A percentile compares a stretch with the other conserved stretches of the same genome.
phyloP scores from a whole-genome alignment of 2,888 invertebrate species.

The Brachyptera risi region DNA sequence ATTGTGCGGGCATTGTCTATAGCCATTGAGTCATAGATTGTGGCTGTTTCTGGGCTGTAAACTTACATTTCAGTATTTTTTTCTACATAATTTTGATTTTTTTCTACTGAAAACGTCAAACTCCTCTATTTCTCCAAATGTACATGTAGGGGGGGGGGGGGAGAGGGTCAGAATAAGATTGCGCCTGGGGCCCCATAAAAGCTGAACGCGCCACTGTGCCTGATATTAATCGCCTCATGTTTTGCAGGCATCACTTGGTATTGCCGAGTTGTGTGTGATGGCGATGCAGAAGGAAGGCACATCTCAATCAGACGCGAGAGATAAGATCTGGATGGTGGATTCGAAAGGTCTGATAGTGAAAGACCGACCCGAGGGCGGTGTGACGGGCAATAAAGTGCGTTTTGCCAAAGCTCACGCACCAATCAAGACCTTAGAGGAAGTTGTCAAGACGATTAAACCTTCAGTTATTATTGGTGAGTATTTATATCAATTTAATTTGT shows the following conservation, averaged over 20 bases:
- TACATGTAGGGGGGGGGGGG: too few relatives aligned
- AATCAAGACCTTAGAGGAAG: conserved; percentile 72
- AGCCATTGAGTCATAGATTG: too few relatives aligned
- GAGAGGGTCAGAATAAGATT: too few relatives aligned
- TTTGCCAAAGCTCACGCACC: conserved; percentile 78
- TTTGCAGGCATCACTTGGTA: conserved; percentile 81
- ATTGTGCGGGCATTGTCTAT: too few relatives aligned
- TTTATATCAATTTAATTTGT: background rate
- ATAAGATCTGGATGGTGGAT: conserved; percentile 92
- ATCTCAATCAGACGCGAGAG: conserved; percentile 67
- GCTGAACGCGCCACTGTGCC: too few relatives aligned
- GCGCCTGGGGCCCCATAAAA: too few relatives aligned
- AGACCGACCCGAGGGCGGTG: conserved; percentile 75
- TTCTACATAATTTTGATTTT: too few relatives aligned
- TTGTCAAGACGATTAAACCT: conserved; percentile 77
- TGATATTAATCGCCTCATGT: too few relatives aligned
- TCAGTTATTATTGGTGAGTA: conserved; percentile 79
- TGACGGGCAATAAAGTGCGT: conserved; percentile 72
- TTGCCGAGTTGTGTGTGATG: conserved; percentile 86
- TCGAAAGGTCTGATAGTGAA: conserved; percentile 91
- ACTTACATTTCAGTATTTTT: too few relatives aligned
- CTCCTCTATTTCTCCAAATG: too few relatives aligned
- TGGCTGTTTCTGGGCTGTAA: too few relatives aligned
- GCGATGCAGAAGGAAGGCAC: conserved; percentile 88
- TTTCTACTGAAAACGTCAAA: too few relatives aligned